Evolutionary conservation across 2,797 vertebrate species (phyloP).

Genomic region (Oreochromis mossambicus): DNA sequence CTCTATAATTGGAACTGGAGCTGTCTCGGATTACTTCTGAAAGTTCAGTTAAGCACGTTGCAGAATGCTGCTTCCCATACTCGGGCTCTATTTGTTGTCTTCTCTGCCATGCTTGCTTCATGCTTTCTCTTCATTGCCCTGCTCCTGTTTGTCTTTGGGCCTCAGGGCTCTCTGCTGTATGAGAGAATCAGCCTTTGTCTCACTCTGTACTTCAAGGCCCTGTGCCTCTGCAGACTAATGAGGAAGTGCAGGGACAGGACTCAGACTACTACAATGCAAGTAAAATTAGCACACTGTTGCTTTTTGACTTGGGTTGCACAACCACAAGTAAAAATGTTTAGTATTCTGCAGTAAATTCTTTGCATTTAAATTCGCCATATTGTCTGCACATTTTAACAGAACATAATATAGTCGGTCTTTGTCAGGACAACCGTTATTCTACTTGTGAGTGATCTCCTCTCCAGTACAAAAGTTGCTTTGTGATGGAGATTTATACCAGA

Average conservation of each 20-base stretch:
- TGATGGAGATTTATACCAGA: slow-evolving; percentile 40
- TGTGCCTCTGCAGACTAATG: slow-evolving; percentile 62
- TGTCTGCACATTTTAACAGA: neutral
- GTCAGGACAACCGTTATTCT: neutral
- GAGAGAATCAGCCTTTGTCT: slow-evolving; percentile 58
- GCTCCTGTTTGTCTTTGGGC: slow-evolving; percentile 40
- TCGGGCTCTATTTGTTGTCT: neutral
- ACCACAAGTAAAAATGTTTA: neutral
- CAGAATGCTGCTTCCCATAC: neutral
- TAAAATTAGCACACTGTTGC: neutral
- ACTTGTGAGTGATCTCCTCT: neutral
- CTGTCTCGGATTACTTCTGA: neutral
- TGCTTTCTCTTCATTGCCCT: neutral
- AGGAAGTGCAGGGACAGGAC: slow-evolving; percentile 33
- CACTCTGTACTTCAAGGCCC: slow-evolving; percentile 23
- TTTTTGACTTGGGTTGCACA: neutral
- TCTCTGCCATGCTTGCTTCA: neutral
- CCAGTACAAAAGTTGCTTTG: slow-evolving; percentile 26
- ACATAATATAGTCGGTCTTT: neutral
- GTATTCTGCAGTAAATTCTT: neutral
- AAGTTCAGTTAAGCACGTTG: neutral
- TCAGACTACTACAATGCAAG: neutral
- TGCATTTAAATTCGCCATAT: neutral
- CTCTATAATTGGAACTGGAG: neutral
- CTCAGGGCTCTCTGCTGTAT: slow-evolving; percentile 25